Conservation (phyloP, 2,888 invertebrate genomes). For the Cheilosia urbana region DNA sequence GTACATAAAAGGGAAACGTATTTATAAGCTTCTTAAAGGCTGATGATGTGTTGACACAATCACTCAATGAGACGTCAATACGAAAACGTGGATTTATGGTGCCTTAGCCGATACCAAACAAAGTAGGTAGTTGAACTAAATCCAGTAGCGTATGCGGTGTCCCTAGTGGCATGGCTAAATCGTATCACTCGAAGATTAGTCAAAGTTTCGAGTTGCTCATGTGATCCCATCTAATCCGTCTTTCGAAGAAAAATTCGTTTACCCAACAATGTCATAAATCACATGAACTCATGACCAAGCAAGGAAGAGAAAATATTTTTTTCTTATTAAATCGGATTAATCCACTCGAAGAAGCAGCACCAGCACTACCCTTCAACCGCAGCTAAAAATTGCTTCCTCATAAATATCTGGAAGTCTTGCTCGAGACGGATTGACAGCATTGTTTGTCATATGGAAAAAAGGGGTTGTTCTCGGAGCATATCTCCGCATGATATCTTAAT, state of each 20-base stretch:
- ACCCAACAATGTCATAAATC: constrained; percentile 8
- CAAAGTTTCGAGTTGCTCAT: background rate
- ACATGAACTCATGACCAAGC: constrained; percentile 20
- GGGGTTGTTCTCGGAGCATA: constrained; percentile 6
- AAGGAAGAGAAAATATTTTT: constrained; percentile 21
- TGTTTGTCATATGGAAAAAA: constrained; percentile 7
- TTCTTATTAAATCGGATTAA: constrained; percentile 47
- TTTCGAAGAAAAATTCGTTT: background rate
- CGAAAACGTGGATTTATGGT: too few relatives aligned
- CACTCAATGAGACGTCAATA: background rate
- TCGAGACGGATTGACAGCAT: constrained; percentile 51
- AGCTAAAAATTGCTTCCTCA: constrained; percentile 4
- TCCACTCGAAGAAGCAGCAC: constrained; percentile 29
- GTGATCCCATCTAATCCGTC: background rate
- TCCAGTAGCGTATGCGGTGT: too few relatives aligned
- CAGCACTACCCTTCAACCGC: background rate
- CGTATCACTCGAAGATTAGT: background rate
- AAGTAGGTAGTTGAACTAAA: too few relatives aligned
- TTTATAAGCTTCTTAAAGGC: background rate
- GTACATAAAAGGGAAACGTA: constrained; percentile 5
- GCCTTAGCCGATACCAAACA: too few relatives aligned
- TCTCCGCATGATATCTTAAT: constrained; percentile 49
- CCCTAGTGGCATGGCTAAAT: background rate
- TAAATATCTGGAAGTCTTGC: constrained; percentile 22
- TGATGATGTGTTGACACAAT: constrained; percentile 12